Percentiles rank a stretch among this genome's conserved stretches.
Evolutionary conservation across 1,140 invertebrate genomes (phyloP).

Genomic region (Thrips palmi): DNA sequence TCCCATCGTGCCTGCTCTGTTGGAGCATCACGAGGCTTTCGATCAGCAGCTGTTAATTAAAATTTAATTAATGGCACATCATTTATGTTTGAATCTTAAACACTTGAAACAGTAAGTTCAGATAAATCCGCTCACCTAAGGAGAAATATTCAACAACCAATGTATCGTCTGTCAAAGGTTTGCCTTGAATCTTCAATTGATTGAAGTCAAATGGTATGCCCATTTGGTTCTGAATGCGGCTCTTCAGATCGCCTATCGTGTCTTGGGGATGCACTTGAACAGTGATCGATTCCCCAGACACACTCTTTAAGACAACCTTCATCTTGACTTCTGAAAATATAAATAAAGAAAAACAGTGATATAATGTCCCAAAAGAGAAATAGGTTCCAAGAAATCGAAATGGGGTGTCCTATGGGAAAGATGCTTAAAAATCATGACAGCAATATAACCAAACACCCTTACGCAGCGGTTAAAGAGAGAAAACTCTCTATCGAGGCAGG

Average conservation of each 20-base stretch:
- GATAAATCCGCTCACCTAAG: background rate
- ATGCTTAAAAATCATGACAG: too few species aligned
- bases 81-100: background rate
- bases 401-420: too few species aligned
- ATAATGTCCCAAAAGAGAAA: too few species aligned
- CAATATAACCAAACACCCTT: too few species aligned
- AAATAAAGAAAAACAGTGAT: background rate
- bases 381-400: too few species aligned
- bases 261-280: conserved; percentile 15
- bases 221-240: conserved; percentile 14
- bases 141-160: conserved; percentile 15
- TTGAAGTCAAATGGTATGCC: conserved; percentile 16
- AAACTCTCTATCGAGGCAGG: too few species aligned
- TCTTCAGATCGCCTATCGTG: conserved; percentile 17
- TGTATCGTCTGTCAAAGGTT: conserved; percentile 12
- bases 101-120: background rate
- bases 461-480: too few species aligned
- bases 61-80: background rate
- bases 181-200: conserved; percentile 16
- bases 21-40: too few species aligned
- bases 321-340: conserved; percentile 3
- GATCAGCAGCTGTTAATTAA: too few species aligned
- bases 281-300: conserved; percentile 13
- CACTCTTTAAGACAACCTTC: conserved; percentile 15
- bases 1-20: background rate